Percentiles rank a stretch among this genome's conserved stretches.
Conservation (phyloP, 2,888 invertebrate genomes). For the Notocelia uddmanniana region DNA sequence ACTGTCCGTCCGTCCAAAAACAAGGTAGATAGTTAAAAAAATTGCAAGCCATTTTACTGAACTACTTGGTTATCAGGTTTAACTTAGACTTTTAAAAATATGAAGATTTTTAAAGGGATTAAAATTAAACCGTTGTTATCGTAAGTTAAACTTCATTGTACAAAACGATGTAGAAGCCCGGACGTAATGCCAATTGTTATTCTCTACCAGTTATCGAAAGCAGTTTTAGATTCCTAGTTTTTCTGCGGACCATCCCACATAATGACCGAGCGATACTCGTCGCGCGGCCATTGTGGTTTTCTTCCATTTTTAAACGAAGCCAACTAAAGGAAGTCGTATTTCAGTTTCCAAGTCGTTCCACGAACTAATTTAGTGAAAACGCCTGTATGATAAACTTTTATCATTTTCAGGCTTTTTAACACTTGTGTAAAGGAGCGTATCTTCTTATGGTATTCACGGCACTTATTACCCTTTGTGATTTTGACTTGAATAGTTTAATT, state of each 20-base stretch:
- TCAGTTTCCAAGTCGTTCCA: constrained; percentile 63
- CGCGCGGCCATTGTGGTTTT: constrained; percentile 72
- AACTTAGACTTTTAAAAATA: too few species aligned
- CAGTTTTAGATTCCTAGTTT: constrained; percentile 49
- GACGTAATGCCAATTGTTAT: too few species aligned
- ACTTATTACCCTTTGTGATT: neutral
- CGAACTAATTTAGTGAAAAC: constrained; percentile 76
- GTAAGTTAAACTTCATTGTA: too few species aligned
- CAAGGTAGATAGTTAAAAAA: too few species aligned
- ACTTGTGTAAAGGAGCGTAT: constrained; percentile 1
- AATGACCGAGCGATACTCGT: constrained; percentile 74
- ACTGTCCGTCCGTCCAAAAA: too few species aligned
- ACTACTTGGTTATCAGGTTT: too few species aligned
- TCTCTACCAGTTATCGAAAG: too few species aligned
- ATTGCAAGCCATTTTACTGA: too few species aligned
- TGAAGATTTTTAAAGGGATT: too few species aligned
- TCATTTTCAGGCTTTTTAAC: constrained; percentile 15
- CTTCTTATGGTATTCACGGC: neutral
- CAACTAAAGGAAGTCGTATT: constrained; percentile 74
- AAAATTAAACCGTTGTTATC: too few species aligned
- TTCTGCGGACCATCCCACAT: constrained; percentile 62
- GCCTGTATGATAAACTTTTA: constrained; percentile 53
- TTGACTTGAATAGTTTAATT: neutral
- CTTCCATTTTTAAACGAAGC: constrained; percentile 71
- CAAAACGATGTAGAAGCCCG: too few species aligned